These are phyloP conservation scores for Mesocentrotus franciscanus DNA, from an alignment of 53 echinoderm and acorn worm genomes.

Conservation along the genomic window DNA sequence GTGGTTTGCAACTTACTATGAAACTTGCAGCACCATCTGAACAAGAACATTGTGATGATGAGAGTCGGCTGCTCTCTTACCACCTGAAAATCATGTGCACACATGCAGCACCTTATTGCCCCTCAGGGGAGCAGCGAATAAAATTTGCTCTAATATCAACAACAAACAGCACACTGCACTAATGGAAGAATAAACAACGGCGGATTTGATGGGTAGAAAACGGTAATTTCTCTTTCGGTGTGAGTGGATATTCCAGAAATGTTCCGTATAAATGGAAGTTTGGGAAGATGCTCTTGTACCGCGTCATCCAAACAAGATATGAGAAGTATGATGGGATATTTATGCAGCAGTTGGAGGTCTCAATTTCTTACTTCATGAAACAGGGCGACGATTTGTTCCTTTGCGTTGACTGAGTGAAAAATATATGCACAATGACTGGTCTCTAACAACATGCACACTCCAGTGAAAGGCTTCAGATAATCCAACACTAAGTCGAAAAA, in stretches of 20 bases:
- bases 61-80: background rate
- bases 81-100: background rate
- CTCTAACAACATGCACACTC: too few species aligned
- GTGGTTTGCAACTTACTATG: constrained; percentile 17
- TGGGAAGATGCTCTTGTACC: background rate
- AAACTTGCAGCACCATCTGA: constrained; percentile 48
- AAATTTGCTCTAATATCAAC: constrained; percentile 3
- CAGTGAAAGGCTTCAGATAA: background rate
- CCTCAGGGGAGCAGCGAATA: constrained; percentile 27
- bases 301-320: background rate
- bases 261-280: background rate
- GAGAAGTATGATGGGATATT: background rate
- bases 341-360: background rate
- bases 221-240: background rate
- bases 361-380: background rate
- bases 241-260: constrained; percentile 10
- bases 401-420: background rate
- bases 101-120: constrained; percentile 23
- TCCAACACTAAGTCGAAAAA: background rate
- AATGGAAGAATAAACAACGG: constrained; percentile 20
- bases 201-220: background rate
- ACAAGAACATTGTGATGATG: constrained; percentile 12
- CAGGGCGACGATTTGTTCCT: background rate
- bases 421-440: background rate
- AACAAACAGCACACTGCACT: constrained; percentile 6